These are phyloP conservation scores for Lampropteryx suffumata DNA, from an alignment of 2,888 invertebrate genomes.

Conservation along the genomic window DNA sequence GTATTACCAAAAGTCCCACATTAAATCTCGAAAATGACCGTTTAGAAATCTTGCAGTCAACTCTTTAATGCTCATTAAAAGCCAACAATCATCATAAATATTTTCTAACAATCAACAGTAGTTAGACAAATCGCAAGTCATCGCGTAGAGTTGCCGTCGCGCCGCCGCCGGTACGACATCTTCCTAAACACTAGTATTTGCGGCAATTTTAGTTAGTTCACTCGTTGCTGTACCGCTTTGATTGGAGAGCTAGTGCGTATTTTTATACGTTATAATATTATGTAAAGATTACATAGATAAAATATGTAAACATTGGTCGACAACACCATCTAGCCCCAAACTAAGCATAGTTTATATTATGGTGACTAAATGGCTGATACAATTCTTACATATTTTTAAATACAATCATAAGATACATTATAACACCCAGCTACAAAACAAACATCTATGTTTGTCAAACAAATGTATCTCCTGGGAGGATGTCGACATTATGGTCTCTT, in stretches of 20 bases:
- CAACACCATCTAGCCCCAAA: too few relatives aligned
- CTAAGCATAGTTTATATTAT: too few relatives aligned
- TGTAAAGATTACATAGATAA: too few relatives aligned
- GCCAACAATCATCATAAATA: slow-evolving; percentile 29
- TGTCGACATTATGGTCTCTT: too few relatives aligned
- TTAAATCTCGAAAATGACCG: not conserved
- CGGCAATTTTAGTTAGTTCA: slow-evolving; percentile 41
- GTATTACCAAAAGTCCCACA: too few relatives aligned
- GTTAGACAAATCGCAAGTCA: slow-evolving; percentile 36
- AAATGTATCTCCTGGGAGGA: too few relatives aligned
- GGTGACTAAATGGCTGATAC: too few relatives aligned
- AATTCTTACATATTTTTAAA: too few relatives aligned
- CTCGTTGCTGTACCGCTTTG: slow-evolving; percentile 23
- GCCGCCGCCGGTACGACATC: slow-evolving; percentile 25
- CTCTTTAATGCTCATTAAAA: slow-evolving; percentile 4
- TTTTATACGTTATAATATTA: slow-evolving; percentile 6
- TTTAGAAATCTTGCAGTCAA: not conserved
- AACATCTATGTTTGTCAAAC: too few relatives aligned
- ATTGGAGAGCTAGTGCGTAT: not conserved
- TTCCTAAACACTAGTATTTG: slow-evolving; percentile 36
- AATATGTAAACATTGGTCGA: too few relatives aligned
- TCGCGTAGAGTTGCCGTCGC: slow-evolving; percentile 32
- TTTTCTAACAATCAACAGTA: slow-evolving; percentile 31
- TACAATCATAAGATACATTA: too few relatives aligned
- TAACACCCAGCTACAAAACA: too few relatives aligned